Base-by-base conservation (phyloP, 2,888 invertebrate species). In the Balanococcus diminutus region DNA sequence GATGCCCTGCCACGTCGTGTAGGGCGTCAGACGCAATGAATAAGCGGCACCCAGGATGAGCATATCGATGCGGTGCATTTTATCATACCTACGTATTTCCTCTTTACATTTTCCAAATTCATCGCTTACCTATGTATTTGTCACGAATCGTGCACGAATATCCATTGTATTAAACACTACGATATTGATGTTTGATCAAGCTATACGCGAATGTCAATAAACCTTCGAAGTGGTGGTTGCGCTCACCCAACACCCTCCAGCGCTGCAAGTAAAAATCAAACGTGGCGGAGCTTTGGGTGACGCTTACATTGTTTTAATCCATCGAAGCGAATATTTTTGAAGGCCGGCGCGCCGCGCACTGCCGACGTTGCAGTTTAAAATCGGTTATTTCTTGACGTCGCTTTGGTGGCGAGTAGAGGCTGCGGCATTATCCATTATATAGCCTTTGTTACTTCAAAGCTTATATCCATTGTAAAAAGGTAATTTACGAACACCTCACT, bases 401-500 rank as follows among this genome's bases (percentile, higher is more conserved):
- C 6, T n/a, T n/a, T 56, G 67, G 9, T 31, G 72, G 72, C 72
- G 16, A 72, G 31, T 28, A n/a, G 36, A 79, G 14, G 19, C 28
- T 79, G 19, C 36, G 36, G 22, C 67, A 22, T 79, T 79, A 79
- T 79, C 75, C 75, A 79, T 79, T 79, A 79, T 79, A 36, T 3
- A n/a, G 75, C 75, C 28, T 79, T 36, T 79, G 75, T 79, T 36
- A 36, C 36, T 32, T 79, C 32, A 9, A 79, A 79, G 75, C 75
- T 79, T 79, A 79, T 79, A 79, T 79, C 32, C 75, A 79, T 79
- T 79, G 75, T 79, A 79, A 79, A 79, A 79, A 67, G 75, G 75
- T 79, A 79, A 79, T 79, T 79, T 79, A 79, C 75, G 75, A 79
- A 79, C 75, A 79, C 75, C 75, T 79, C 75, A 79, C 75, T 79